These are phyloP conservation scores for Leptopterna dolabrata DNA, from an alignment of 2,888 invertebrate species.

Conservation along the genomic window DNA sequence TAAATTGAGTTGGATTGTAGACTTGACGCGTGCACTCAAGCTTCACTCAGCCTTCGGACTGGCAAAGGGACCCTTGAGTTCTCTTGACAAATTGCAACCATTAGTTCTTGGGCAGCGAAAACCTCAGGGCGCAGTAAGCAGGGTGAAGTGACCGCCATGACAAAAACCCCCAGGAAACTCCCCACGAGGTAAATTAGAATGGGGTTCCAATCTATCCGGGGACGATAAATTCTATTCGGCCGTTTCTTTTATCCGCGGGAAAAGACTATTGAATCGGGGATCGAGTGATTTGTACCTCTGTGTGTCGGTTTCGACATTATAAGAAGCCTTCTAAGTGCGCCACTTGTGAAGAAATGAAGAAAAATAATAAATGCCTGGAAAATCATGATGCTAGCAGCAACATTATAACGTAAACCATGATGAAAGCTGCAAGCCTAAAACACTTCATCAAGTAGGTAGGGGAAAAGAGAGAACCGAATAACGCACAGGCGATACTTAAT, in stretches of 20 bases:
- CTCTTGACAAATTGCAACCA: constrained; percentile 35
- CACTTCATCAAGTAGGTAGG: too few relatives aligned
- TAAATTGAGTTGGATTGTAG: constrained; percentile 24
- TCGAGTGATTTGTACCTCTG: background rate
- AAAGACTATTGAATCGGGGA: background rate
- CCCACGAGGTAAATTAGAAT: constrained; percentile 7
- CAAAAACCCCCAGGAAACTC: background rate
- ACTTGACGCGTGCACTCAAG: constrained; percentile 8
- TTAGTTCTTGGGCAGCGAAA: background rate
- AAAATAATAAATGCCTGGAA: too few relatives aligned
- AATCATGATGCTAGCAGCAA: too few relatives aligned
- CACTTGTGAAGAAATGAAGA: too few relatives aligned
- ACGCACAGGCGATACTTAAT: too few relatives aligned
- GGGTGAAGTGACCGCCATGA: background rate
- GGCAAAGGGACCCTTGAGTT: constrained; percentile 10
- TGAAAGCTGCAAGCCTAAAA: too few relatives aligned
- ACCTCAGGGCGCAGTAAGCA: background rate
- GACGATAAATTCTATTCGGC: background rate
- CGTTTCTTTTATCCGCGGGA: background rate
- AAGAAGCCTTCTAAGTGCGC: too few relatives aligned
- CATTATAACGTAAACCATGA: too few relatives aligned
- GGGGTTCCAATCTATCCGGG: background rate
- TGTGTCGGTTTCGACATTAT: background rate
- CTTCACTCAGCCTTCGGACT: background rate
- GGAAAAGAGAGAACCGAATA: too few relatives aligned